Evolutionary conservation across 2,113 vertebrate species (phyloP), one percentile per base, ranked within the genome.

Genomic region (Otocyon megalotis): DNA sequence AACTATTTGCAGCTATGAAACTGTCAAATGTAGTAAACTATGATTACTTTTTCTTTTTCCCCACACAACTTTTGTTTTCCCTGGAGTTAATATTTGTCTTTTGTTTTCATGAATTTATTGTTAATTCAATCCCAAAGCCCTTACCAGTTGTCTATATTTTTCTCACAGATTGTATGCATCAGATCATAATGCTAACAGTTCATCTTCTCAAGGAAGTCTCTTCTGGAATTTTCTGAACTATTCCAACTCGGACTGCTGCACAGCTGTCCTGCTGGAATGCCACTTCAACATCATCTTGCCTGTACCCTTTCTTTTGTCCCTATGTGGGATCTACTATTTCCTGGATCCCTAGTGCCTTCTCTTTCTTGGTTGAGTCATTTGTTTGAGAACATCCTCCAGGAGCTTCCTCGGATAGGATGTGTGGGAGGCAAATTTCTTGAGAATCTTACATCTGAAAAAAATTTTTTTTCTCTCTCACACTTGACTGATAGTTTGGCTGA

Each of bases 331-430:
- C 32, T 60, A 2, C 69, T 37, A 9, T 71, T 54, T 79, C 20
- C 62, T 71, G 12, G 50, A 7, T 56, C 17, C 48, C 20, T 32
- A 17, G 12, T 13, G 86, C 9, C 19, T 90, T 62, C 32, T 53
- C 65, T 60, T 16, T 54, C 90, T 69, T 32, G 12, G 37, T 50
- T 79, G 54, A 37, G 19, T 62, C 60, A 60, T 58, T 67, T 83
- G 37, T 84, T 69, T 84, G 85, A 93, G 85, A 83, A 89, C 69
- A 60, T 54, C 50, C 37, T 84, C 62, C 37, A 62, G 43, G 53
- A 77, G 77, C n/a, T 77, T 84, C 69, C 84, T 67, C 50, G 77
- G 79, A 54, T 63, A 93, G 53, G 60, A 54, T 88, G 95, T 79
- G 79, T 69, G 19, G 85, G 79, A 71, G 53, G 79, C 71, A 67